Evolutionary conservation across 2,888 invertebrate species (phyloP).

Genomic region (Drosophila macrospina): DNA sequence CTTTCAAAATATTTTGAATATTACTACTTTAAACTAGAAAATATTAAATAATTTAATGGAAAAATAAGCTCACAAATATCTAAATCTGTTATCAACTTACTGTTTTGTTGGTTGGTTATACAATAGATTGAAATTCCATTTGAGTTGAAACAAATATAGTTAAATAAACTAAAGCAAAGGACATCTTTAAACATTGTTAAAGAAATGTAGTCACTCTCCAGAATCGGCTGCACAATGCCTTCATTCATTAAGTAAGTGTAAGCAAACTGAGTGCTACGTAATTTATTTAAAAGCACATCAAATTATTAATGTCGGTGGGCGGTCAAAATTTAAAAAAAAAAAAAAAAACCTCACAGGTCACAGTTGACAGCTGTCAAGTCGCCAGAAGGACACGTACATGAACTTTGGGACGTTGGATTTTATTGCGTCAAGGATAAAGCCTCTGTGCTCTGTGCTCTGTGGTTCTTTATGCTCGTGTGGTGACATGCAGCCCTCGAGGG

Average conservation of each 20-base stretch:
- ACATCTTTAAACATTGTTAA: slow-evolving; percentile 16
- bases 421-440: slow-evolving; percentile 29
- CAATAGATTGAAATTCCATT: too few species aligned
- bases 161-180: too few species aligned
- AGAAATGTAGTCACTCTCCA: not conserved
- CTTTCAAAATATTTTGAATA: too few species aligned
- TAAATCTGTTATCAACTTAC: too few species aligned
- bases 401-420: slow-evolving; percentile 27
- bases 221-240: not conserved
- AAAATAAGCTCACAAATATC: too few species aligned
- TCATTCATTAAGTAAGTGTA: slow-evolving; percentile 47
- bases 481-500: slow-evolving; percentile 26
- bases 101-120: too few species aligned
- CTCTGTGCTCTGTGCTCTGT: too few species aligned
- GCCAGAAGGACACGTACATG: slow-evolving; percentile 38
- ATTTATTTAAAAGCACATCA: slow-evolving; percentile 58
- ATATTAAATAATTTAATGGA: not conserved
- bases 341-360: too few species aligned
- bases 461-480: slow-evolving; percentile 15
- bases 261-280: slow-evolving; percentile 24
- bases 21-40: too few species aligned
- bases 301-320: slow-evolving; percentile 35
- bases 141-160: too few species aligned
- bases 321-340: too few species aligned
- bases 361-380: slow-evolving; percentile 60